A percentile compares a stretch with the other conserved stretches of the same genome.
phyloP scores from a whole-genome alignment of 35 echinoderm and acorn worm genomes.

The Patiria miniata region DNA sequence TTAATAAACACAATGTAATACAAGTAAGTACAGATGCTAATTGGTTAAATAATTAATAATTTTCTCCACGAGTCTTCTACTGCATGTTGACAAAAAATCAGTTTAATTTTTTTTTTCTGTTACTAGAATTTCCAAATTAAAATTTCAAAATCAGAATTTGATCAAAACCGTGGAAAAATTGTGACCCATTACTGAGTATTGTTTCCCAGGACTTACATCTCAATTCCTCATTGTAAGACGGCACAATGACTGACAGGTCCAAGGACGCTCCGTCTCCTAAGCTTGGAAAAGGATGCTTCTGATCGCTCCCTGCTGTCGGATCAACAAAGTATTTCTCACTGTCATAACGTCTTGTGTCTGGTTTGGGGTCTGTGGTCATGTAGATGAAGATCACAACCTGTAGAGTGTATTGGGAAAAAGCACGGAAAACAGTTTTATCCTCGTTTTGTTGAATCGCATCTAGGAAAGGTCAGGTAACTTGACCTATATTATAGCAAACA shows the following conservation, averaged over 20 bases:
- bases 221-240: slow-evolving; percentile 97
- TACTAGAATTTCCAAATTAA: too few relatives aligned
- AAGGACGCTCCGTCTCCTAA: slow-evolving; percentile 65
- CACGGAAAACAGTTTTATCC: background rate
- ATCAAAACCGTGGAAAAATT: too few relatives aligned
- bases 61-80: too few relatives aligned
- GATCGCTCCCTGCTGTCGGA: slow-evolving; percentile 58
- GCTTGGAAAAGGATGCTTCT: slow-evolving; percentile 74
- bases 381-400: slow-evolving; percentile 62
- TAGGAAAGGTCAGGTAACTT: background rate
- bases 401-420: background rate
- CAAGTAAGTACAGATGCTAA: too few relatives aligned
- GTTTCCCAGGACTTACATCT: slow-evolving; percentile 69
- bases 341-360: slow-evolving; percentile 67
- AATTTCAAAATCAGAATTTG: too few relatives aligned
- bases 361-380: slow-evolving; percentile 63
- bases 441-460: too few relatives aligned
- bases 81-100: too few relatives aligned
- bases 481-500: too few relatives aligned
- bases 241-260: slow-evolving; percentile 90
- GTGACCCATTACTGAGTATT: background rate
- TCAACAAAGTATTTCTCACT: slow-evolving; percentile 90
- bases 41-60: too few relatives aligned
- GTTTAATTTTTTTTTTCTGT: too few relatives aligned
- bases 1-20: too few relatives aligned